Evolutionary conservation across 2,888 invertebrate genomes (phyloP), one percentile per base, ranked within the genome.

Genomic region (Epistrophe eligans): DNA sequence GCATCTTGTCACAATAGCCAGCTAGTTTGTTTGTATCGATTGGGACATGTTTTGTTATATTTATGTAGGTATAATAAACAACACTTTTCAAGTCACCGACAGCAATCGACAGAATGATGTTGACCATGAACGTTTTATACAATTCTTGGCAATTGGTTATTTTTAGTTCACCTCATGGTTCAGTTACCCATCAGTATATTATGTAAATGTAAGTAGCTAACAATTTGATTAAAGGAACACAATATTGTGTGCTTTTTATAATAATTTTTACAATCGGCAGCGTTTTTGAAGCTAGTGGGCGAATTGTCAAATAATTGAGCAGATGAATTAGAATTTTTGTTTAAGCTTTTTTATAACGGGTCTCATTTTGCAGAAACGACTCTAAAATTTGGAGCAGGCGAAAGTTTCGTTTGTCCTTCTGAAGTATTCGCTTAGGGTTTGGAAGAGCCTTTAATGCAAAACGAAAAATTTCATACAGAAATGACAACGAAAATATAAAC

Each of bases 61-160:
- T 24, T 24, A 24, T 32, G 32, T 32, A 32, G 32, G 35, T 48
- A 38, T 67, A 38, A 19, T 50, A 70, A 76, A 70, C 35, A 55
- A 55, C 24, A 10, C 17, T 17, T 3, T 32, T 10, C 24, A 79
- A 45, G 70, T 70, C 45, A 57, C 43, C 64, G 66, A 52, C 52
- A 38, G 32, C 19, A 67, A 17, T 28, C 10, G 24, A 67, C 52
- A 10, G 11, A 32, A 66, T 45, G 45, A 50, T 45, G 60, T 72
- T 84, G 80, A 24, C 80, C 80, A 40, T 84, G 84, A 76, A 80
- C 7, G 57, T 45, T 60, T 73, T 66, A 19, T 52, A 43, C 19
- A 43, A 70, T 70, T 70, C 55, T 70, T 70, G 70, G 55, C 70
- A 40, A 11, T 70, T 70, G 40, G 38, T n/a, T 45, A 64, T 64